phyloP scores from a whole-genome alignment of 2,797 vertebrate genomes.

The Semotilus atromaculatus region DNA sequence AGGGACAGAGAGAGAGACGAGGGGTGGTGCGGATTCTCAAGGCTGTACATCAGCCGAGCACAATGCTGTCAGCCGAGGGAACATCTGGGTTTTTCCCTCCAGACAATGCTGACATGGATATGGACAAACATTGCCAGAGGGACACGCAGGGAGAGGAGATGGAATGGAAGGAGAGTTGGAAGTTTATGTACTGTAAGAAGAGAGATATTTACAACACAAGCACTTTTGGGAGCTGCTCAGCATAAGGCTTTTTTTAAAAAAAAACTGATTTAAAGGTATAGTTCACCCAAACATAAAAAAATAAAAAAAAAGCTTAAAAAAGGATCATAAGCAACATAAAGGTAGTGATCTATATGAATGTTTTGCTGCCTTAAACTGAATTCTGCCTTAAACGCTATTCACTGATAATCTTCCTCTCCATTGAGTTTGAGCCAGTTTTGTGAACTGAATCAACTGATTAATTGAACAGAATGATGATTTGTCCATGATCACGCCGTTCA shows the following conservation, averaged over 20 bases:
- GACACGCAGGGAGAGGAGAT: conserved; percentile 44
- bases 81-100: conserved; percentile 64
- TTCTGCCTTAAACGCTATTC: background rate
- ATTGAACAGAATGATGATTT: background rate
- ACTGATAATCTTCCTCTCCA: background rate
- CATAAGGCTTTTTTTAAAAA: background rate
- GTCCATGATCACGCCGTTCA: background rate
- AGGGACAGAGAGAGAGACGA: conserved; percentile 33
- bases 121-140: conserved; percentile 54
- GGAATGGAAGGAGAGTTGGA: conserved; percentile 22
- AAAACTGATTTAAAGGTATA: conserved; percentile 8
- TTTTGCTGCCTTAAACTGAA: background rate
- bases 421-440: background rate
- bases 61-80: conserved; percentile 52
- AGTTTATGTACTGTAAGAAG: conserved; percentile 32
- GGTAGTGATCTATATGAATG: too few species aligned
- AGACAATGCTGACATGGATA: conserved; percentile 59
- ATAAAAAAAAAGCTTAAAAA: background rate
- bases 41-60: conserved; percentile 51
- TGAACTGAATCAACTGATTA: background rate
- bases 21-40: conserved; percentile 6
- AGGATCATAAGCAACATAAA: background rate
- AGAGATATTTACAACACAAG: conserved; percentile 18
- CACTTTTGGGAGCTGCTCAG: conserved; percentile 17
- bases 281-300: fast-evolving